phyloP scores from a whole-genome alignment of 2,113 vertebrate species.

The Albula goreensis region DNA sequence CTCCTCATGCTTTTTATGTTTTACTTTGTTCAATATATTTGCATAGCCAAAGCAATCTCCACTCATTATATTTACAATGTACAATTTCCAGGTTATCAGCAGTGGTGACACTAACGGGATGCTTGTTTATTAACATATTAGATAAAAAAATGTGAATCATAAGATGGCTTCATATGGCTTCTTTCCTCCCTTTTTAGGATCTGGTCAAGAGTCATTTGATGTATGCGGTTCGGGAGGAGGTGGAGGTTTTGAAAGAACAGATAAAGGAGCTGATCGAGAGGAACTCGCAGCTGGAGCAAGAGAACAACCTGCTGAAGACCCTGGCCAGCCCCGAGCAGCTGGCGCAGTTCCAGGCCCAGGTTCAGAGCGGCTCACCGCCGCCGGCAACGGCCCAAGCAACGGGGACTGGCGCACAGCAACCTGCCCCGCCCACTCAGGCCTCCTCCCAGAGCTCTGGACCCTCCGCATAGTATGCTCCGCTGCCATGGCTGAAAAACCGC shows the following conservation, averaged over 20 bases:
- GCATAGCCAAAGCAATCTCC: not conserved
- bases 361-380: slow-evolving; percentile 80
- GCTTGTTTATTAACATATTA: slow-evolving; percentile 56
- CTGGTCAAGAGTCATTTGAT: slow-evolving; percentile 96
- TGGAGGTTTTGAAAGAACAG: slow-evolving; percentile 94
- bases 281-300: slow-evolving; percentile 94
- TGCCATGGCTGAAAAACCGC: not conserved
- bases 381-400: slow-evolving; percentile 77
- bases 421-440: slow-evolving; percentile 70
- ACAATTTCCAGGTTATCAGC: not conserved
- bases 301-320: slow-evolving; percentile 90
- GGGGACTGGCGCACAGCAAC: slow-evolving; percentile 62
- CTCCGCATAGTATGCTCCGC: slow-evolving; percentile 74
- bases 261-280: slow-evolving; percentile 95
- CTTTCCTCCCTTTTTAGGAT: slow-evolving; percentile 67
- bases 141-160: not conserved
- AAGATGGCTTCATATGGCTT: not conserved
- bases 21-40: not conserved
- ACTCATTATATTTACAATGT: not conserved
- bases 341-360: slow-evolving; percentile 92
- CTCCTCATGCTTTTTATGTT: not conserved
- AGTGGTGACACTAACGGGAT: not conserved
- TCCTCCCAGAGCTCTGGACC: slow-evolving; percentile 85
- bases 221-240: slow-evolving; percentile 92
- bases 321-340: slow-evolving; percentile 92